These are phyloP conservation scores for Melikaiella ostensackeni DNA, from an alignment of 2,888 invertebrate genomes.

Conservation along the genomic window DNA sequence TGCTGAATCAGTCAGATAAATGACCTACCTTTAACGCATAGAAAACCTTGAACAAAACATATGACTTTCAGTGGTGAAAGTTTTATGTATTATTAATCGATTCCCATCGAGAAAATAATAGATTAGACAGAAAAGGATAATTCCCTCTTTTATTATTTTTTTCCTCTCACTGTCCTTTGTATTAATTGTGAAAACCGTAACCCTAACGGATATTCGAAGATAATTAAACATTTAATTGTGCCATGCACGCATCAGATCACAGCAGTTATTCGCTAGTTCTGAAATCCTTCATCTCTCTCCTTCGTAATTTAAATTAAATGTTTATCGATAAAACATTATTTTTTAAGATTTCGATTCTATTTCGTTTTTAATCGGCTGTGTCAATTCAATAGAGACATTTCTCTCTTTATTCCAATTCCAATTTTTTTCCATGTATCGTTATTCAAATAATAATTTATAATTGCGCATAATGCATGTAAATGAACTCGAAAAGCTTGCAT, in stretches of 20 bases:
- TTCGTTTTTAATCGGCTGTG: background rate
- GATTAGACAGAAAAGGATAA: conserved; percentile 2
- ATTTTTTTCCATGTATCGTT: background rate
- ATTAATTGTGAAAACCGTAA: conserved; percentile 16
- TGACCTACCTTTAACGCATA: background rate
- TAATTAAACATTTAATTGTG: conserved; percentile 24
- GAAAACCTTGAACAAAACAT: background rate
- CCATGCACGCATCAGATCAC: conserved; percentile 22
- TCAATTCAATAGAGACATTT: background rate
- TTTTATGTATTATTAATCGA: background rate
- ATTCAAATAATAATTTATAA: conserved; percentile 2
- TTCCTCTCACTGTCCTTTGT: background rate
- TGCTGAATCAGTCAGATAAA: background rate
- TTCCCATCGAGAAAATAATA: background rate
- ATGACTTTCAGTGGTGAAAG: background rate
- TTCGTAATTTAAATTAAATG: background rate
- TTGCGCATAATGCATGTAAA: background rate
- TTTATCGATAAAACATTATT: background rate
- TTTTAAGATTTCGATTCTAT: background rate
- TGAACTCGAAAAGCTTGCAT: conserved; percentile 3
- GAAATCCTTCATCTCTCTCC: conserved; percentile 26
- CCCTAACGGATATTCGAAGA: conserved; percentile 31
- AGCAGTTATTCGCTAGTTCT: conserved; percentile 18
- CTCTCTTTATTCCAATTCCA: background rate
- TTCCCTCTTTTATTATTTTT: background rate